A percentile compares a stretch with the other conserved stretches of the same genome.
These are phyloP conservation scores for Sebastes fasciatus DNA, from an alignment of 2,113 vertebrate species.

Conservation along the genomic window DNA sequence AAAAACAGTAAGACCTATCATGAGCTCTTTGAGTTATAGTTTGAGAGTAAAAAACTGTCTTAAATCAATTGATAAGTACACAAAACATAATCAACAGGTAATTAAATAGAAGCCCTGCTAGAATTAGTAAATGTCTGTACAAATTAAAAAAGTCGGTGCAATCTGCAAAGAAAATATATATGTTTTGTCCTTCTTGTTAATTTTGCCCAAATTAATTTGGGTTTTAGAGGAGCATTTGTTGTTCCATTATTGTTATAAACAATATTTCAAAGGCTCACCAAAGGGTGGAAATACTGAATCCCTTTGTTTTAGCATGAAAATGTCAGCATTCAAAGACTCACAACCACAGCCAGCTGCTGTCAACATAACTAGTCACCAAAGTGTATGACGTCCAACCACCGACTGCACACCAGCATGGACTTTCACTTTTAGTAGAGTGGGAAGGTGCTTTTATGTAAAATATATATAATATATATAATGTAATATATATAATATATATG, in stretches of 20 bases:
- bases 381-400: not conserved
- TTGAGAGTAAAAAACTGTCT: not conserved
- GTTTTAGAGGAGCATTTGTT: not conserved
- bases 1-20: not conserved
- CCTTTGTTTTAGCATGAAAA: not conserved
- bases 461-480: constrained; percentile 24
- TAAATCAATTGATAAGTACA: not conserved
- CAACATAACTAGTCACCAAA: not conserved
- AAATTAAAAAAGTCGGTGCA: not conserved
- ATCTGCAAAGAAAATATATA: not conserved
- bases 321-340: not conserved
- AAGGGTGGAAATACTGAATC: not conserved
- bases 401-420: not conserved
- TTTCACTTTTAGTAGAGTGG: constrained; percentile 4
- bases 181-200: not conserved
- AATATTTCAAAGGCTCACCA: not conserved
- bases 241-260: not conserved
- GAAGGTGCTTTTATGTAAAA: constrained; percentile 42
- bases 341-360: not conserved
- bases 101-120: not conserved
- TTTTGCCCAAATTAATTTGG: not conserved
- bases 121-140: not conserved
- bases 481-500: constrained; percentile 27
- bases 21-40: not conserved
- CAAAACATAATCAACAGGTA: not conserved